phyloP scores from a whole-genome alignment of 2,113 vertebrate genomes.

The Trichechus manatus region DNA sequence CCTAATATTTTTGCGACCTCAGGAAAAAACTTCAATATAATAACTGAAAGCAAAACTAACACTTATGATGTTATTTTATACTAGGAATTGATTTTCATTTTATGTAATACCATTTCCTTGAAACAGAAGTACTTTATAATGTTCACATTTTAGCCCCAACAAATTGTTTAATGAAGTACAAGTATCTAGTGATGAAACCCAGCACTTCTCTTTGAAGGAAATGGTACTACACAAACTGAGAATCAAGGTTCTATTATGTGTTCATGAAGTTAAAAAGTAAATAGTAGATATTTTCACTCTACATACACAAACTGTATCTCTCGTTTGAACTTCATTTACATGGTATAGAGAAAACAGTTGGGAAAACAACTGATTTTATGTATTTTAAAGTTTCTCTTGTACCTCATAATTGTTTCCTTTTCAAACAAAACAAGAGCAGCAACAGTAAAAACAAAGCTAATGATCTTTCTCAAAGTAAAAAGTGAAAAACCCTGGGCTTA shows the following conservation, averaged over 20 bases:
- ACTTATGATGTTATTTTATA: not conserved
- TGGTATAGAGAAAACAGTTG: conserved; percentile 29
- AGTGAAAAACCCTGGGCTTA: not conserved
- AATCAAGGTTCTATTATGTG: conserved; percentile 10
- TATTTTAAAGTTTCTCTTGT: not conserved
- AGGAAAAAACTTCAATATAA: conserved; percentile 43
- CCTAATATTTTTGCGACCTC: conserved; percentile 60
- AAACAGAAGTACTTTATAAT: conserved; percentile 12
- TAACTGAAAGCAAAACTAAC: conserved; percentile 56
- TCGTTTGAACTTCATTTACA: conserved; percentile 44
- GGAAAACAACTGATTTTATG: not conserved
- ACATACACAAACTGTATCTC: not conserved
- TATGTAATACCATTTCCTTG: not conserved
- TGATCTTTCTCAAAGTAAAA: conserved; percentile 44
- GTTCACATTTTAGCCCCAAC: not conserved
- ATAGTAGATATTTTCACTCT: not conserved
- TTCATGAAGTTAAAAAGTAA: not conserved
- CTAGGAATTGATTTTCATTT: conserved; percentile 50
- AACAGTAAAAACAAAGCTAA: conserved; percentile 9
- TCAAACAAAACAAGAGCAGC: conserved; percentile 3
- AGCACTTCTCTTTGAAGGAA: conserved; percentile 44
- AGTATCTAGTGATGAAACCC: not conserved
- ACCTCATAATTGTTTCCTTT: conserved; percentile 39
- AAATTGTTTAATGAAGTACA: not conserved
- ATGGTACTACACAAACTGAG: not conserved